A percentile compares a stretch with the other conserved stretches of the same genome.
Evolutionary conservation across 2,113 vertebrate genomes (phyloP).

Genomic region (Phainopepla nitens): DNA sequence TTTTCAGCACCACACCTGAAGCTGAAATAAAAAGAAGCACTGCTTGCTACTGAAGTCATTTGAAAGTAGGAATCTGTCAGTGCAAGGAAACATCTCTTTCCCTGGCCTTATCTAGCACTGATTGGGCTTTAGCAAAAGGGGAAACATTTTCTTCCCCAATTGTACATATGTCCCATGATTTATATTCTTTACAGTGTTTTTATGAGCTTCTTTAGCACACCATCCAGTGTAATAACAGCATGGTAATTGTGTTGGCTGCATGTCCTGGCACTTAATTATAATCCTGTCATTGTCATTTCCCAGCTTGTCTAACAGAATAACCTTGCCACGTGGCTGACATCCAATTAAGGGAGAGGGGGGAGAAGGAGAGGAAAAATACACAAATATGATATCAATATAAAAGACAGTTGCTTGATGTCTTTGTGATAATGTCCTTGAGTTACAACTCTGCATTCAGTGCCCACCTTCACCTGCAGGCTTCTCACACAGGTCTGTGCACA

Average conservation of each 20-base stretch:
- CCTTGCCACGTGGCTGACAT: conserved; percentile 65
- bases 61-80: neutral
- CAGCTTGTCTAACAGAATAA: conserved; percentile 67
- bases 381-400: neutral
- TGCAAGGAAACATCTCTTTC: neutral
- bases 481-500: neutral
- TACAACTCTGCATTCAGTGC: neutral
- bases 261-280: conserved; percentile 74
- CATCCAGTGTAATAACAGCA: conserved; percentile 65
- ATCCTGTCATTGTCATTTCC: conserved; percentile 69
- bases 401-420: neutral
- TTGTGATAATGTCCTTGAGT: neutral
- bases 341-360: conserved; percentile 14
- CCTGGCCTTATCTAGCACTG: neutral
- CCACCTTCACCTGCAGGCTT: neutral
- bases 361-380: neutral
- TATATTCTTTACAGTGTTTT: conserved; percentile 62
- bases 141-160: neutral
- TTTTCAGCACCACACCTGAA: neutral
- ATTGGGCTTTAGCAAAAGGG: neutral
- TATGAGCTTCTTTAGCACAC: conserved; percentile 67
- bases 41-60: neutral
- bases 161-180: conserved; percentile 39
- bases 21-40: neutral
- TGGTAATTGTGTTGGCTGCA: conserved; percentile 71